Conservation (phyloP, 2,888 invertebrate genomes). For the Ligdia adustata region DNA sequence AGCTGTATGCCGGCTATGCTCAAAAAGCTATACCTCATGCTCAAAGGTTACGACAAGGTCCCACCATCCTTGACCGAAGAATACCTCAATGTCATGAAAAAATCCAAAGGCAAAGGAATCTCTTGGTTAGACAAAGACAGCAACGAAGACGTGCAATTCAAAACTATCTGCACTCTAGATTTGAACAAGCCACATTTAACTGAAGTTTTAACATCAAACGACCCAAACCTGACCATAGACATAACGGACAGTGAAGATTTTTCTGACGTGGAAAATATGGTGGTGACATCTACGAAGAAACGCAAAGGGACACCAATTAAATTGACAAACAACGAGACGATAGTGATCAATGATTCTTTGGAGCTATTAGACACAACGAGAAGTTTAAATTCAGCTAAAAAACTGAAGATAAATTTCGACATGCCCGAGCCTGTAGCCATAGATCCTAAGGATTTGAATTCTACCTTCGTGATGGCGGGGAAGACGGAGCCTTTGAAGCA, state of each 20-base stretch:
- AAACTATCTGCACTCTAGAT: conserved; percentile 63
- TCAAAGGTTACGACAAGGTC: conserved; percentile 84
- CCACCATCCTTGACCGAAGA: conserved; percentile 82
- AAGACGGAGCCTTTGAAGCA: conserved; percentile 58
- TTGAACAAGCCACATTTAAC: conserved; percentile 56
- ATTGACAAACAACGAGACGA: conserved; percentile 67
- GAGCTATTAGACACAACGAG: conserved; percentile 62
- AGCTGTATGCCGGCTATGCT: conserved; percentile 80
- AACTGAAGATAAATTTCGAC: conserved; percentile 63
- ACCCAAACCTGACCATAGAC: conserved; percentile 49
- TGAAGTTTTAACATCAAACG: conserved; percentile 42
- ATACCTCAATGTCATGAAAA: conserved; percentile 84
- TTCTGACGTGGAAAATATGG: conserved; percentile 65
- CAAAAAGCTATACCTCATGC: conserved; percentile 82
- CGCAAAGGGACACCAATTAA: conserved; percentile 72
- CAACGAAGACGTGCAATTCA: conserved; percentile 58
- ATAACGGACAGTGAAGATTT: conserved; percentile 69
- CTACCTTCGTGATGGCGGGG: conserved; percentile 72
- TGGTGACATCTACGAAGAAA: conserved; percentile 50
- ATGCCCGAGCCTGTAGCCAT: conserved; percentile 58
- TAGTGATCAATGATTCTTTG: conserved; percentile 72
- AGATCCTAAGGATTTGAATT: conserved; percentile 69
- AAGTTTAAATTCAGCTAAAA: conserved; percentile 66
- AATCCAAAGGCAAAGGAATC: conserved; percentile 84
- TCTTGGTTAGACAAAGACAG: conserved; percentile 83